A percentile compares a stretch with the other conserved stretches of the same genome.
These are phyloP conservation scores for Laspeyria flexula DNA, from an alignment of 2,888 invertebrate species.

Conservation along the genomic window DNA sequence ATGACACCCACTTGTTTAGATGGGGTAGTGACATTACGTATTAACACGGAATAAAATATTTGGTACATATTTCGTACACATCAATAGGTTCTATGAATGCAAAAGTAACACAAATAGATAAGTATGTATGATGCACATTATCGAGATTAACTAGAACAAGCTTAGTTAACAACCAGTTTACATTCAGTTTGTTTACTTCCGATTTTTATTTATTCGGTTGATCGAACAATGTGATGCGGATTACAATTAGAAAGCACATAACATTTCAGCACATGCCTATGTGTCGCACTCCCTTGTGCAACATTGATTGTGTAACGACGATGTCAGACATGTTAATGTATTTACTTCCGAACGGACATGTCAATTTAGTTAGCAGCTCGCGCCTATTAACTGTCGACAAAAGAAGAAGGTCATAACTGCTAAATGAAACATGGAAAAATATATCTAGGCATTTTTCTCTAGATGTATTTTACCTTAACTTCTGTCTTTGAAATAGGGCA, in stretches of 20 bases:
- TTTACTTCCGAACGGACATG: conserved; percentile 79
- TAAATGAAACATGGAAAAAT: no score
- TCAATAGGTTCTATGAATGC: no score
- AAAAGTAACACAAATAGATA: no score
- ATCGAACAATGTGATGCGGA: conserved; percentile 36
- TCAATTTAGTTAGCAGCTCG: conserved; percentile 57
- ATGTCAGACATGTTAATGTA: conserved; percentile 72
- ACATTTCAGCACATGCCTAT: conserved; percentile 68
- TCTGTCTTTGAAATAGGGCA: no score
- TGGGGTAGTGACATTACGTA: no score
- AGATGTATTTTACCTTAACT: no score
- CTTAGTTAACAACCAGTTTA: conserved; percentile 16
- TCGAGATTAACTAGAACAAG: conserved; percentile 18
- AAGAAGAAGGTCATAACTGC: no score
- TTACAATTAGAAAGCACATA: conserved; percentile 71
- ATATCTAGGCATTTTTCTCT: no score
- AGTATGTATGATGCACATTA: neutral
- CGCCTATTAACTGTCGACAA: no score
- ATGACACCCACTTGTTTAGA: no score
- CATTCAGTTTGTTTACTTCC: conserved; percentile 26
- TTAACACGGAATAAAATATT: no score
- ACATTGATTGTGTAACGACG: conserved; percentile 69
- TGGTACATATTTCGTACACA: no score
- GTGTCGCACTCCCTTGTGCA: conserved; percentile 66
- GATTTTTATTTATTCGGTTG: conserved; percentile 37